phyloP scores from a whole-genome alignment of 2,797 vertebrate species.

The Periophthalmus magnuspinnatus region DNA sequence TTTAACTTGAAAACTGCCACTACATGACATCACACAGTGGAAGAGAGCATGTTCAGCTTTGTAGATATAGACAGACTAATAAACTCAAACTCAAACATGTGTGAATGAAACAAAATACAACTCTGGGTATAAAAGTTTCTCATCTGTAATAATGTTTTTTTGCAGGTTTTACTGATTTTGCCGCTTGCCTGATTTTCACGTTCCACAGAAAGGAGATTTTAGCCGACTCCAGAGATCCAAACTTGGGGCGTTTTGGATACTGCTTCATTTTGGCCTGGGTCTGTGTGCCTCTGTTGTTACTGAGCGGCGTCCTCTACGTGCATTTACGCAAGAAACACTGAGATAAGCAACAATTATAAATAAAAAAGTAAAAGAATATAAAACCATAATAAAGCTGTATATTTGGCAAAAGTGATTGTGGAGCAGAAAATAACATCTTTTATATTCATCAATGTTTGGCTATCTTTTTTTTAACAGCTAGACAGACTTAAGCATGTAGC shows the following conservation, averaged over 20 bases:
- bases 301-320: conserved; percentile 84
- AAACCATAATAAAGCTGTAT: background rate
- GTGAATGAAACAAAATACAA: too few relatives aligned
- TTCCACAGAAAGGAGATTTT: conserved; percentile 81
- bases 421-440: conserved; percentile 15
- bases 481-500: too few relatives aligned
- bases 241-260: conserved; percentile 82
- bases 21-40: too few relatives aligned
- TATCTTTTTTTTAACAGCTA: too few relatives aligned
- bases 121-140: too few relatives aligned
- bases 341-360: conserved; percentile 25
- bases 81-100: too few relatives aligned
- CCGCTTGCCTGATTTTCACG: conserved; percentile 85
- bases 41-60: too few relatives aligned
- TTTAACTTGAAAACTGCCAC: too few relatives aligned
- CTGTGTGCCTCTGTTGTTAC: conserved; percentile 82
- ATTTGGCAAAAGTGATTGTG: background rate
- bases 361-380: background rate
- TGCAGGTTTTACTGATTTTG: conserved; percentile 81
- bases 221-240: conserved; percentile 52
- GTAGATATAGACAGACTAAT: too few relatives aligned
- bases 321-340: conserved; percentile 87
- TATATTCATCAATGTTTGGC: too few relatives aligned
- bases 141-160: background rate
- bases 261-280: conserved; percentile 87